A percentile compares a stretch with the other conserved stretches of the same genome.
Evolutionary conservation across 1,140 invertebrate species (phyloP).

Genomic region (Diabrotica undecimpunctata): DNA sequence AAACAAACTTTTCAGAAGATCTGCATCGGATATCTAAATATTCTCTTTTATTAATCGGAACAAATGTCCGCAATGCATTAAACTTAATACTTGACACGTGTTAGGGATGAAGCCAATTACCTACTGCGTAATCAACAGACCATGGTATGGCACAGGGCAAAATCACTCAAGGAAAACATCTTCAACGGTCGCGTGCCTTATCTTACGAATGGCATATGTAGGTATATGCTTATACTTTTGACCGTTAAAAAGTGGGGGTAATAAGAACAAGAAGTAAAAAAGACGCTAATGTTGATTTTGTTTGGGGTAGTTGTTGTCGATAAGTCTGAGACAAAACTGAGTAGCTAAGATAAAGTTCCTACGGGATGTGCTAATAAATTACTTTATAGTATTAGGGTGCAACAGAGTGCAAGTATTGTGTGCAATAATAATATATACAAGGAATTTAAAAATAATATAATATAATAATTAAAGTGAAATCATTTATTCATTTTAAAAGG

Average conservation of each 20-base stretch:
- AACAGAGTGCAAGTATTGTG: constrained; percentile 17
- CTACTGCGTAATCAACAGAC: constrained; percentile 26
- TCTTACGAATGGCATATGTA: constrained; percentile 27
- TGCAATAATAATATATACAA: not conserved
- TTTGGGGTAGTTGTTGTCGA: constrained; percentile 12
- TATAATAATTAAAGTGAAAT: too few relatives aligned
- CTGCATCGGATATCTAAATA: too few relatives aligned
- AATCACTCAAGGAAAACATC: constrained; percentile 41
- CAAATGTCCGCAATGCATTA: too few relatives aligned
- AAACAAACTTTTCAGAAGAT: too few relatives aligned
- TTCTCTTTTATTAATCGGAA: too few relatives aligned
- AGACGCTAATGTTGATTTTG: constrained; percentile 16
- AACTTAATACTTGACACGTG: not conserved
- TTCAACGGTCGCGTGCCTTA: constrained; percentile 42
- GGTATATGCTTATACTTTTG: constrained; percentile 24
- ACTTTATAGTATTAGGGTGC: not conserved
- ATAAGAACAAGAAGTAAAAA: not conserved
- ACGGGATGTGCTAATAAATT: constrained; percentile 11
- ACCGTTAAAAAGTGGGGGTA: constrained; percentile 40
- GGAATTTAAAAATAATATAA: too few relatives aligned
- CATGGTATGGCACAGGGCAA: constrained; percentile 35
- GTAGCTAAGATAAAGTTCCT: not conserved
- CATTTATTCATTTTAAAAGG: too few relatives aligned
- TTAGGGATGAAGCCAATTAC: not conserved
- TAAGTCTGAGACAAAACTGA: constrained; percentile 10